Evolutionary conservation across 30 jellyfish, hydroid and myxozoan species (phyloP).

Genomic region (Pseudorhiza aurosa): DNA sequence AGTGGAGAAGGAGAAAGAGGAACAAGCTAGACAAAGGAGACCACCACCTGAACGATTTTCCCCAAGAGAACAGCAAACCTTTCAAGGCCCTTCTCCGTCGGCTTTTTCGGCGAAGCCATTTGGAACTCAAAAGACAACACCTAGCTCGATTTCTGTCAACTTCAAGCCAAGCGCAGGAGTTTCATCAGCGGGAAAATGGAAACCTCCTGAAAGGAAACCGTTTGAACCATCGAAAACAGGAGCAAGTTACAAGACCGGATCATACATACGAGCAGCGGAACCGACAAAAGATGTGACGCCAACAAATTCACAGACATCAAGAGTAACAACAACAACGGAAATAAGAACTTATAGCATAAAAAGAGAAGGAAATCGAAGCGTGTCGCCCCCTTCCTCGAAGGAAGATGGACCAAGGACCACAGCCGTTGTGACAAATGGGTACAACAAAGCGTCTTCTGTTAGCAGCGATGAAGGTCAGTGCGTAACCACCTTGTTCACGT

Average conservation of each 20-base stretch:
- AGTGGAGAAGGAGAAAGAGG: conserved; percentile 21
- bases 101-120: conserved; percentile 61
- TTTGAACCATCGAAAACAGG: conserved; percentile 39
- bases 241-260: conserved; percentile 17
- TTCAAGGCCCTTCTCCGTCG: conserved; percentile 1
- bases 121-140: conserved; percentile 63
- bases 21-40: conserved; percentile 7
- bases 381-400: conserved; percentile 40
- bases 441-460: conserved; percentile 37
- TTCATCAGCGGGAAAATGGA: conserved; percentile 37
- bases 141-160: conserved; percentile 52
- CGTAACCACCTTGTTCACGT: not conserved
- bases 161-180: conserved; percentile 49
- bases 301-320: conserved; percentile 2
- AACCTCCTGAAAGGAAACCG: conserved; percentile 30
- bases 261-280: not conserved
- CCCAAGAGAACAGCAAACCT: not conserved
- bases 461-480: conserved; percentile 63
- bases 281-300: not conserved
- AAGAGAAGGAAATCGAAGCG: conserved; percentile 12
- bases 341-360: not conserved
- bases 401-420: conserved; percentile 14
- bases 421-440: conserved; percentile 46
- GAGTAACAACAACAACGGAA: conserved; percentile 18
- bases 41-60: conserved; percentile 26